Evolutionary conservation across 1,140 invertebrate genomes (phyloP), one percentile per base, ranked within the genome.

Genomic region (Lasioglossum albipes): DNA sequence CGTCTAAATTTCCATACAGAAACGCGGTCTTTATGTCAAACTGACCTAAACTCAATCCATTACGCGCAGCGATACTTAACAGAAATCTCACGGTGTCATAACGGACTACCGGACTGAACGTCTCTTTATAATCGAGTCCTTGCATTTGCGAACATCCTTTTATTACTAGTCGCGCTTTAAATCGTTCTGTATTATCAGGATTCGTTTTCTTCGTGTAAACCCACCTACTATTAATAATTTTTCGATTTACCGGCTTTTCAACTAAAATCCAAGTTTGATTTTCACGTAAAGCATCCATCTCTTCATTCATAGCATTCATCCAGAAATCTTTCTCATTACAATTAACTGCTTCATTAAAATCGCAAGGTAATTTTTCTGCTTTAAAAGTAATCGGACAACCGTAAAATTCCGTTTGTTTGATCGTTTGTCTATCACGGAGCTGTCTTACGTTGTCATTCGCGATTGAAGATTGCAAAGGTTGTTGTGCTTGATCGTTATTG

Each of bases 21-120:
- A 57, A 70, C 1, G 16, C 49, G 6, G 66, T 68, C n/a, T 49
- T 68, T 12, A 49, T 27, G n/a, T 71, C 54, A 49, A 68, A 68
- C 5, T 68, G 66, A 52, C 20, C 42, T 3, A 68, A 4, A n/a
- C 12, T 0, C 7, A 68, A 27, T 5, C 10, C n/a, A 45, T 49
- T 16, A 49, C 2, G 1, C 2, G 42, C 66, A 45, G 66, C 66
- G 4, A 68, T 49, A 45, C 42, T 13, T 22, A 68, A 49, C 5
- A 68, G 5, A 27, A 27, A 22, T 49, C 42, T 49, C 13, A 68
- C 49, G 1, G 49, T 57, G 0, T 57, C 49, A 31, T 36, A 70
- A 16, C 22, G 49, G 7, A 20, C 16, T 18, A 57, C 68, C 13
- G 52, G 49, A 22, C 27, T 70, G 18, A 70, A 70, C 2, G 68